Evolutionary conservation across 2,113 vertebrate species (phyloP), one percentile per base, ranked within the genome.

Genomic region (Anseranas semipalmata): DNA sequence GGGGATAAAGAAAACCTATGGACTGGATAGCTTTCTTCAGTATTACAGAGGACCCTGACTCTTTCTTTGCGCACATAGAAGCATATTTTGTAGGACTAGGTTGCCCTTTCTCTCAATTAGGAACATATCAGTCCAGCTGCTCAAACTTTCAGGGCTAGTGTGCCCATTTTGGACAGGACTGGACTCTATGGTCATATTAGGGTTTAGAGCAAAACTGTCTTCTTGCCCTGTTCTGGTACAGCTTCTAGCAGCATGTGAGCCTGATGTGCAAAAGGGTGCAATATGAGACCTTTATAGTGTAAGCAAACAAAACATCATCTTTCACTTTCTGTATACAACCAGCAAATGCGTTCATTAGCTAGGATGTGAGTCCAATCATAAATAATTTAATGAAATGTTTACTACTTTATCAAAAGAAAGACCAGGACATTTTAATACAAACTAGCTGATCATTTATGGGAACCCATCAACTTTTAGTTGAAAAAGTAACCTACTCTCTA

Each of bases 21-120:
- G 39, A 58, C 9, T 75, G 27, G 9, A 25, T 39, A 63, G 7
- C 1, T 74, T 58, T 6, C 14, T 41, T 79, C 66, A 24, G 4
- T 33, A 32, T 43, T 82, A 46, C 16, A 30, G 30, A 28, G 5
- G 16, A 27, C 20, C 14, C 35, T 74, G 15, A 8, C 4, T 81
- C 81, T 70, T 70, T n/a, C 25, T 32, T 56, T 39, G 5, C 46
- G 5, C 35, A 10, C 17, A 18, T 8, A n/a, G 2, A 22, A 59
- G 7, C 15, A 43, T 3, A 46, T 2, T 12, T 6, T 53, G 11
- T 10, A 62, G 45, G 10, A 70, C 2, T 33, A 3, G 1, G 5
- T 58, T 39, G 8, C 8, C 15, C 4, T 81, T 75, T 83, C 37
- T 75, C 73, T 66, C 41, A 71, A 7, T 14, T 41, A 78, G 20